Evolutionary conservation across 2,113 vertebrate genomes (phyloP), one percentile per base, ranked within the genome.

Genomic region (Antechinus stuartii): DNA sequence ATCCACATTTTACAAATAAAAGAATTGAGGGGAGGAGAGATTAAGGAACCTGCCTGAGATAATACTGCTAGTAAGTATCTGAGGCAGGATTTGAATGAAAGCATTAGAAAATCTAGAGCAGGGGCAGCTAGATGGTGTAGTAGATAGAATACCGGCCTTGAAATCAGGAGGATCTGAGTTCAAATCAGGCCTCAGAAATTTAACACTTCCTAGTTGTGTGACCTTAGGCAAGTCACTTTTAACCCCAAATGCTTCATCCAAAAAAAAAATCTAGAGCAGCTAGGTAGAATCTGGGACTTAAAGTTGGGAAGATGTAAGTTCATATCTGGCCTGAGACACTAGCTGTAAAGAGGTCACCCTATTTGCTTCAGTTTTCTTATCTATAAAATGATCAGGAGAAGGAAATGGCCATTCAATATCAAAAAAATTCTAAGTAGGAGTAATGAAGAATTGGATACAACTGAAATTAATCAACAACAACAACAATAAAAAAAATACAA

Each of bases 401-500:
- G 61, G 27, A 68, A 14, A 35, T 68, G 61, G 30, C 30, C 3
- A 35, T 14, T 35, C 30, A 30, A 68, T 35, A 30, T 12, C 30
- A 68, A 68, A 30, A 16, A 61, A 35, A 61, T 11, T 61, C 57
- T 11, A 61, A 30, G 12, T 30, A 11, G 57, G 27, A 11, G 27
- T 30, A 27, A 61, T 30, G 27, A 61, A 61, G 57, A 61, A 9
- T 30, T 30, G 27, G 26, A 35, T 12, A 35, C 12, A 22, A 35
- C 12, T 16, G 30, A 68, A 35, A 68, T 5, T 0, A 68, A 3
- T 12, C 3, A 68, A 68, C 30, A 35, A 14, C 2, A 68, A 68
- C 12, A 96, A 94, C 1, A 23, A 90, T 50, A 6, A 50, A 50
- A 50, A 47, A 91, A 92, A 56, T 54, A 91, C 53, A 55, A 95